Conservation (phyloP, 30 jellyfish, hydroid and myxozoan genomes). For the Aurelia sp. region DNA sequence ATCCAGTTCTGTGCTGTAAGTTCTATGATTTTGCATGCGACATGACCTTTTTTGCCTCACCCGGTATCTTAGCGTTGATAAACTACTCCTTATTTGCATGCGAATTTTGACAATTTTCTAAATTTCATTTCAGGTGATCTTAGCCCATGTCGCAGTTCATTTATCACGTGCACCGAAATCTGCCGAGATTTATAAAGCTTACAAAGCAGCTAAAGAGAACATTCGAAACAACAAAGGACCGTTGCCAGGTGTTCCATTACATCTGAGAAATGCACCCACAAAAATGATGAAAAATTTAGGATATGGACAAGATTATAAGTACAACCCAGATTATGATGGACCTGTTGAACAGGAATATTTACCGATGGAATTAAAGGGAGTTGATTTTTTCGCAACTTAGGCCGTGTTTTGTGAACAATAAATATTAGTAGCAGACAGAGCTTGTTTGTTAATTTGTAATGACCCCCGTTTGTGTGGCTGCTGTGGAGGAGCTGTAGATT, state of each 20-base stretch:
- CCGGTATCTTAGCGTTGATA: no score
- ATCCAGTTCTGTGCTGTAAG: no score
- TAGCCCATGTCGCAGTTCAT: slow-evolving; percentile 82
- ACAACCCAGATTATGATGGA: slow-evolving; percentile 61
- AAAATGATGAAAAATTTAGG: slow-evolving; percentile 78
- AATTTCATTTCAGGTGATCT: slow-evolving; percentile 56
- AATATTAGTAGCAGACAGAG: no score
- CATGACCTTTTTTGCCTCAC: no score
- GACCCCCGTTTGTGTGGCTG: no score
- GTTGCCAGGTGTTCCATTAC: slow-evolving; percentile 90
- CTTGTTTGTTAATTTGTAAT: no score
- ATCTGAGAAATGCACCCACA: slow-evolving; percentile 90
- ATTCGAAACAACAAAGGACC: slow-evolving; percentile 76
- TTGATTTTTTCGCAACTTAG: slow-evolving; percentile 22
- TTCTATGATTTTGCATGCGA: no score
- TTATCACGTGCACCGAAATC: slow-evolving; percentile 91
- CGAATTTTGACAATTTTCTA: no score
- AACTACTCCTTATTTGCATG: no score
- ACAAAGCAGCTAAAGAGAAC: slow-evolving; percentile 61
- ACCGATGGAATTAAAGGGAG: slow-evolving; percentile 45
- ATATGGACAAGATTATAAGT: slow-evolving; percentile 80
- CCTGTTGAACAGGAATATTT: slow-evolving; percentile 60
- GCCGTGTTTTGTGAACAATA: background rate
- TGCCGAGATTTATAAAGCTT: slow-evolving; percentile 81
- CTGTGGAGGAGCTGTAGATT: no score